These are phyloP conservation scores for Hyperopisus bebe DNA, from an alignment of 2,113 vertebrate species.

Conservation along the genomic window DNA sequence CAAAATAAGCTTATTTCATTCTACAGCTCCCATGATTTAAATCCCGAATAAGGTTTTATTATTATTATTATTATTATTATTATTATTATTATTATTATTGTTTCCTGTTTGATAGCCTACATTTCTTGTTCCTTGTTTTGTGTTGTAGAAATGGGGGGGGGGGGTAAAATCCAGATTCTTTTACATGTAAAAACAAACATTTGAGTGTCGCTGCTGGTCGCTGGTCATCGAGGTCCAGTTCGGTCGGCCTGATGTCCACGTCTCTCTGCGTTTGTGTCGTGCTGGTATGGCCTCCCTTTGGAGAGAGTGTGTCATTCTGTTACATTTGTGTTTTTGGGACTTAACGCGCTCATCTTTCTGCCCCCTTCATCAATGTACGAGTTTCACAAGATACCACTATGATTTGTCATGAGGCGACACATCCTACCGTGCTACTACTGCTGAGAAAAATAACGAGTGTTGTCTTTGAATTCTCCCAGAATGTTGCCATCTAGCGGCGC, in stretches of 20 bases:
- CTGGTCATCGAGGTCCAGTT: neutral
- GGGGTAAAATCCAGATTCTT: neutral
- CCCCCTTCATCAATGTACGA: neutral
- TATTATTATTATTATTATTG: neutral
- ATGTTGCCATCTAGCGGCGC: neutral
- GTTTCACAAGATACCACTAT: neutral
- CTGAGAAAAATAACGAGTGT: neutral
- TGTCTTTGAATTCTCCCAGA: neutral
- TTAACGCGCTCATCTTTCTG: neutral
- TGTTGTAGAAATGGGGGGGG: neutral
- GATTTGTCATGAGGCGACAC: neutral
- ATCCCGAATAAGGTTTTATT: neutral
- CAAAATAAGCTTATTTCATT: slow-evolving; percentile 59
- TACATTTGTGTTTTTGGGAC: neutral
- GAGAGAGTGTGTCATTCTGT: neutral
- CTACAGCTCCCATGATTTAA: slow-evolving; percentile 35
- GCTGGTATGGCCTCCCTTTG: neutral
- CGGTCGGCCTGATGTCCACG: neutral
- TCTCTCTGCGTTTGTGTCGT: neutral
- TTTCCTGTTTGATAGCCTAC: neutral
- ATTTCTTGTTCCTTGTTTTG: slow-evolving; percentile 4
- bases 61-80: slow-evolving; percentile 1
- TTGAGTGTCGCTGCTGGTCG: neutral
- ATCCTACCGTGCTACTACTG: neutral
- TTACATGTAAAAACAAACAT: neutral